phyloP scores from a whole-genome alignment of 2,888 invertebrate genomes.

The Chrysomela aeneicollis region DNA sequence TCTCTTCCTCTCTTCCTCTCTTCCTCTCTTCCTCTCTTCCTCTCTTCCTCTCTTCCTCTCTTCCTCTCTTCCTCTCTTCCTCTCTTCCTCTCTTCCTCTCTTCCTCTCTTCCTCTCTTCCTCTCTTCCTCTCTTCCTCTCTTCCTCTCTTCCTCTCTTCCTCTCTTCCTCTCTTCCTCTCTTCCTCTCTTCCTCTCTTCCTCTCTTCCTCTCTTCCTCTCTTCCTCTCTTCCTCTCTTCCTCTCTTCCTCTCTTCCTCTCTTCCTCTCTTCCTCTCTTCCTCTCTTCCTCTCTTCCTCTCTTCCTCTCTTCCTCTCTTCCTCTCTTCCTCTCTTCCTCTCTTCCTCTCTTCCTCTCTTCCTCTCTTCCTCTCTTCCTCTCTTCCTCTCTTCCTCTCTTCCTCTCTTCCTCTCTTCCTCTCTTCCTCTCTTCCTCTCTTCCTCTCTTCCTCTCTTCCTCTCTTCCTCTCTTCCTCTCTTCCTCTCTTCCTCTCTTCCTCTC shows the following conservation, averaged over 20 bases:
- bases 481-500: neutral
- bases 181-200: conserved; percentile 13
- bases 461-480: neutral
- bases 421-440: conserved; percentile 3
- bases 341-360: conserved; percentile 7
- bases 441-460: neutral
- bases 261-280: conserved; percentile 14
- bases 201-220: conserved; percentile 16
- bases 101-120: neutral
- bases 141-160: neutral
- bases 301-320: conserved; percentile 9
- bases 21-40: conserved; percentile 12
- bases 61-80: conserved; percentile 13
- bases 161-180: conserved; percentile 8
- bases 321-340: conserved; percentile 1
- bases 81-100: neutral
- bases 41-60: conserved; percentile 7
- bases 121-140: neutral
- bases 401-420: neutral
- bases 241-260: conserved; percentile 10
- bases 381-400: neutral
- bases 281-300: conserved; percentile 10
- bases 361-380: neutral
- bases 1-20: conserved; percentile 20
- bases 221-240: conserved; percentile 14